Evolutionary conservation across 2,797 vertebrate species (phyloP).

Genomic region (Sebastes taczanowskii): DNA sequence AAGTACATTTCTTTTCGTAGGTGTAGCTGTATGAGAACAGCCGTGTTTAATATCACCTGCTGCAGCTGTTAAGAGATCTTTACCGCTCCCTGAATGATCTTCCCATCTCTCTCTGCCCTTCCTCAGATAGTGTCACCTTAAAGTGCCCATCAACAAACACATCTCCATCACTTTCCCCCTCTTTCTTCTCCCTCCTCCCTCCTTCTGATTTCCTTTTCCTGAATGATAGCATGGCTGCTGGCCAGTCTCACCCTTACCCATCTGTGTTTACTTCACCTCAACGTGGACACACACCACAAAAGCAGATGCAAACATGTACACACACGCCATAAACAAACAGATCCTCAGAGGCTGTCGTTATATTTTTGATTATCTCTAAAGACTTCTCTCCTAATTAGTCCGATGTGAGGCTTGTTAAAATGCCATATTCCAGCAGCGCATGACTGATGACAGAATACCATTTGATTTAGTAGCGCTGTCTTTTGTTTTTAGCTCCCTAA

Average conservation of each 20-base stretch:
- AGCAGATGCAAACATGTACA: conserved; percentile 7
- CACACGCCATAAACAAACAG: not conserved
- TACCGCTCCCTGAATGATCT: not conserved
- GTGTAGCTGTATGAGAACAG: no score
- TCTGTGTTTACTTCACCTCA: conserved; percentile 52
- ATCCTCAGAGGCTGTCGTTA: conserved; percentile 1
- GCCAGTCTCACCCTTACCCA: conserved; percentile 26
- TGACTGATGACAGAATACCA: conserved; percentile 48
- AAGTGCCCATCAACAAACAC: conserved; percentile 18
- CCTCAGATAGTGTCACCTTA: not conserved
- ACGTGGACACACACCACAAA: conserved; percentile 6
- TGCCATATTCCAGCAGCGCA: conserved; percentile 45
- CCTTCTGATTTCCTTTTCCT: conserved; percentile 22
- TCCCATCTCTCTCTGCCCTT: not conserved
- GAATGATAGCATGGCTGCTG: conserved; percentile 1
- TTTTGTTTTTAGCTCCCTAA: conserved; percentile 51
- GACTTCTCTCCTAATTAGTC: conserved; percentile 58
- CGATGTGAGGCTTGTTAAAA: conserved; percentile 60
- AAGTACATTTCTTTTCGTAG: no score
- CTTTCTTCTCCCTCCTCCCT: conserved; percentile 4
- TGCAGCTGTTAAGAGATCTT: not conserved
- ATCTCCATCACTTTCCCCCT: conserved; percentile 5
- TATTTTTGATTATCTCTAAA: conserved; percentile 28
- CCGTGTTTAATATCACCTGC: not conserved
- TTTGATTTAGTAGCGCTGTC: conserved; percentile 48